Evolutionary conservation across 2,888 invertebrate species (phyloP).

Genomic region (Machimus atricapillus): DNA sequence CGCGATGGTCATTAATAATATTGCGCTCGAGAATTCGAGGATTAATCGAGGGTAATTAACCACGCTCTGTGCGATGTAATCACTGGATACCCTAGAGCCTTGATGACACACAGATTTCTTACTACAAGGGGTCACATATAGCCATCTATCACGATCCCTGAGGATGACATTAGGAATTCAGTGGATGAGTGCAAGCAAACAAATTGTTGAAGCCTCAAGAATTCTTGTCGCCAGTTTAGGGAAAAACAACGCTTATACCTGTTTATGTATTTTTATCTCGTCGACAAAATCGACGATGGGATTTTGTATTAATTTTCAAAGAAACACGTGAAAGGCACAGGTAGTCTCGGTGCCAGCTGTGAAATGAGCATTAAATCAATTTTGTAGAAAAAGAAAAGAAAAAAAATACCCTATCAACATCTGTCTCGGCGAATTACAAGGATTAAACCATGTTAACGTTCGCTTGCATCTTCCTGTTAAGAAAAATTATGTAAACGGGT

Average conservation of each 20-base stretch:
- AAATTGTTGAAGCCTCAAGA: neutral
- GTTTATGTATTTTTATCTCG: neutral
- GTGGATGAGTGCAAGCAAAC: neutral
- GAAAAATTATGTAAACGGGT: neutral
- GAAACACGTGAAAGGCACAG: neutral
- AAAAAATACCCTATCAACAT: neutral
- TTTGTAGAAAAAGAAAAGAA: neutral
- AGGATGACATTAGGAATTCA: constrained; percentile 27
- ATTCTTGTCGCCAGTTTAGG: neutral
- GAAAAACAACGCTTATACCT: neutral
- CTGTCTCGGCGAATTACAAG: neutral
- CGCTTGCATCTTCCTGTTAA: neutral
- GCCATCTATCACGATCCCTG: constrained; percentile 14
- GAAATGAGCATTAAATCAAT: neutral
- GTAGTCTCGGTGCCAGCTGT: neutral
- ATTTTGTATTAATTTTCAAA: neutral
- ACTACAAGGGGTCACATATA: neutral
- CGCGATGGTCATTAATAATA: constrained; percentile 9
- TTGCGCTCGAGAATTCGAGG: neutral
- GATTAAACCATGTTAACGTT: neutral
- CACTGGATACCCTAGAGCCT: neutral
- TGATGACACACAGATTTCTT: constrained; percentile 22
- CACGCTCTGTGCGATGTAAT: neutral
- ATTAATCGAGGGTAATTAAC: constrained; percentile 33
- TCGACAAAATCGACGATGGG: neutral